phyloP scores from a whole-genome alignment of 2,113 vertebrate genomes.

The Campylomormyrus numenius region DNA sequence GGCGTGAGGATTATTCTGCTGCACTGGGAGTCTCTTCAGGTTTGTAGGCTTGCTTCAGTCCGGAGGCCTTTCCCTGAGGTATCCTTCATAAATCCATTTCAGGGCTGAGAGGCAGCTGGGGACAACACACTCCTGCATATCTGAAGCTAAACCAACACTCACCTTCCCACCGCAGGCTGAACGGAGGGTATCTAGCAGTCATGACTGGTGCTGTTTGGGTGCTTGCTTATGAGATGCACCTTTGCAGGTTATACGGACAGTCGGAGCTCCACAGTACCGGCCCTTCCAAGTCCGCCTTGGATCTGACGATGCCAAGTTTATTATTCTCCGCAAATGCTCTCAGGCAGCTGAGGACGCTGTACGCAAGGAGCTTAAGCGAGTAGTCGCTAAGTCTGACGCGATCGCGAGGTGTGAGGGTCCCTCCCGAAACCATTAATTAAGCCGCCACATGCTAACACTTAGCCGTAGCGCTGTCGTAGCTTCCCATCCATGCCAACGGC shows the following conservation, averaged over 20 bases:
- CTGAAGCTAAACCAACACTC: neutral
- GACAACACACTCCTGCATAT: neutral
- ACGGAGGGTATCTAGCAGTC: neutral
- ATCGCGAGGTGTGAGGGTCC: neutral
- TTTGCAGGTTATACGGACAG: neutral
- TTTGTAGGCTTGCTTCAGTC: neutral
- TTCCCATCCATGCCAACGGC: neutral
- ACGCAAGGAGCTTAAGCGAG: neutral
- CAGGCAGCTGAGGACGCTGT: neutral
- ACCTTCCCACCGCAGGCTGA: neutral
- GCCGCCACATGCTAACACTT: neutral
- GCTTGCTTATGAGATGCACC: neutral
- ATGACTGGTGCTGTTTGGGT: neutral
- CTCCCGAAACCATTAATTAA: neutral
- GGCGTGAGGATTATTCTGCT: neutral
- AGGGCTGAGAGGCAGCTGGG: neutral
- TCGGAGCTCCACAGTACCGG: neutral
- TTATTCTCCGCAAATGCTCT: neutral
- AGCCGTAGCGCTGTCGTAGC: neutral
- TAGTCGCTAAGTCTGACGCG: neutral
- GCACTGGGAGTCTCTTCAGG: neutral
- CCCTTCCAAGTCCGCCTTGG: neutral
- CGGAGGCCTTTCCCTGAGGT: neutral
- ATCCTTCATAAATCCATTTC: conserved; percentile 1
- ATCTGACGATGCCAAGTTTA: neutral